Conservation (phyloP, 2,797 vertebrate genomes). For the Kryptopterus vitreolus region DNA sequence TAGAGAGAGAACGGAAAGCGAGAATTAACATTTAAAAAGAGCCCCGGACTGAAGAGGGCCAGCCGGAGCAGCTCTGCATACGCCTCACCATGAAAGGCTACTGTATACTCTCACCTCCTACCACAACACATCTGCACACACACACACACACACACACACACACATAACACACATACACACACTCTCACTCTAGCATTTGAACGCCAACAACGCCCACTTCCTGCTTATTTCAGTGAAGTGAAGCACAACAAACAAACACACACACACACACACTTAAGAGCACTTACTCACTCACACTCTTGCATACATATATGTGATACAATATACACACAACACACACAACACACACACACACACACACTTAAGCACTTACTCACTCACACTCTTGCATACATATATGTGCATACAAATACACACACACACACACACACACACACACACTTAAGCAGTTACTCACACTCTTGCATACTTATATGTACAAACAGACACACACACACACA, state of each 20-base stretch:
- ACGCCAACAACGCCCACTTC: constrained; percentile 30
- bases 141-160: constrained; percentile 48
- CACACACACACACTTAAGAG: neutral
- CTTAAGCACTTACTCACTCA: too few species aligned
- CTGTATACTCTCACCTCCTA: constrained; percentile 49
- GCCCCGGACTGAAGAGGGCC: constrained; percentile 49
- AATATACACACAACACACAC: neutral
- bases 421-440: constrained; percentile 48
- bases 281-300: too few species aligned
- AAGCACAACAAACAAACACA: neutral
- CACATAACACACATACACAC: constrained; percentile 54
- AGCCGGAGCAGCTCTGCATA: constrained; percentile 42
- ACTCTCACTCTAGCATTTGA: constrained; percentile 53
- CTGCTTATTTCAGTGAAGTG: constrained; percentile 28
- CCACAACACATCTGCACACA: constrained; percentile 56
- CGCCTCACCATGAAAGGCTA: constrained; percentile 54
- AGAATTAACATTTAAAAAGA: constrained; percentile 64
- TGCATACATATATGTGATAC: too few species aligned
- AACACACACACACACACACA: neutral
- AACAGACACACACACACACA: neutral
- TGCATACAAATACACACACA: neutral
- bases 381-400: neutral
- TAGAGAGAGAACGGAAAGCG: constrained; percentile 41
- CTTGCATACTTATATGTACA: too few species aligned
- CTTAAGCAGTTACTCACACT: too few species aligned